Evolutionary conservation across 2,797 vertebrate genomes (phyloP), one percentile per base, ranked within the genome.

Genomic region (Spheniscus humboldti): DNA sequence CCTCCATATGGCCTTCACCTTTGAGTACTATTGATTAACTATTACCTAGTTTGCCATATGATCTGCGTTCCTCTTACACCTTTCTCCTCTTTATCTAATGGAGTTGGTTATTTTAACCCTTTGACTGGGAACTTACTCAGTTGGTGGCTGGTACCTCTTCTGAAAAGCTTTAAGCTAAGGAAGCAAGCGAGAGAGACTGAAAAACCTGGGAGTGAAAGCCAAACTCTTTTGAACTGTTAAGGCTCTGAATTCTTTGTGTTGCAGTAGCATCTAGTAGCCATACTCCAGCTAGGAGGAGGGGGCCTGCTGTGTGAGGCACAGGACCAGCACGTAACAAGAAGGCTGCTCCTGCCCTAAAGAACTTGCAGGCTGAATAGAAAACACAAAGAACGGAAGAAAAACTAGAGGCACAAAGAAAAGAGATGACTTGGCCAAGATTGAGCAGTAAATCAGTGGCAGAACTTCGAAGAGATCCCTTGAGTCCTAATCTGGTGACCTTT

Each of bases 21-120:
- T 96, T 97, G 96, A 93, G 56, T 96, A 91, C 71, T 97, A 97
- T 93, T 97, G 97, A 97, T 97, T 97, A 97, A 90, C 91, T 96
- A 95, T 87, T 96, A 92, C 94, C 93, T 95, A 91, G 87, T 91
- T 86, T 96, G 83, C 96, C 80, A 84, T 96, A 95, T 59, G 87
- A 97, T 95, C 94, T 9, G 81, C 86, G 80, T 72, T 93, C 76
- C 77, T 94, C 94, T 95, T 96, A 93, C 71, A 93, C 93, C 94
- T 97, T 96, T 96, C 85, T 93, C 76, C 84, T 85, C 87, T 94
- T 83, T 94, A 78, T 63, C 96, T 91, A 86, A 76, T 20, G 47
- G 59, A 83, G 56, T 91, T 94, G 77, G 57, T 89, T 94, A 41
- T 93, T 96, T 96, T 97, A 97, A 97, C 95, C 95, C 90, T 96